These are phyloP conservation scores for Parapristionchus giblindavisi DNA, from an alignment of 2,888 invertebrate genomes.

Conservation along the genomic window DNA sequence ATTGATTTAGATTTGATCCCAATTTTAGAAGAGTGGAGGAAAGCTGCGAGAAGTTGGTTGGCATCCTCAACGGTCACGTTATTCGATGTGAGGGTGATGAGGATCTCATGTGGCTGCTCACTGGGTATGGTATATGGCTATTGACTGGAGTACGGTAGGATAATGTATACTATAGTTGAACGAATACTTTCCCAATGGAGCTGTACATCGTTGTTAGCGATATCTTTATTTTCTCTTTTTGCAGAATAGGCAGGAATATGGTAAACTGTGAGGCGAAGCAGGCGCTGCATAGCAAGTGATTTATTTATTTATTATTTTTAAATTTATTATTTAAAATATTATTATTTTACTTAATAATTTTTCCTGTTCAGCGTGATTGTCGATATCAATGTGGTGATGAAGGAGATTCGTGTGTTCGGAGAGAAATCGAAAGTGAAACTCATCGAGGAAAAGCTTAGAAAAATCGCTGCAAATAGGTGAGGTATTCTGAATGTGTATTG, in stretches of 20 bases:
- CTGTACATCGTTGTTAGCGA: too few species aligned
- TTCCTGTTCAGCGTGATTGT: slow-evolving; percentile 6
- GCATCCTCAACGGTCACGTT: slow-evolving; percentile 2
- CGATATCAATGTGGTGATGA: slow-evolving; percentile 9
- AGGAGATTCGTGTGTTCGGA: slow-evolving; percentile 27
- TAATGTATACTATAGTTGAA: too few species aligned
- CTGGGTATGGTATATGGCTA: slow-evolving; percentile 5
- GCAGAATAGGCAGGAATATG: slow-evolving; percentile 22
- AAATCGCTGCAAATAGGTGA: slow-evolving; percentile 1
- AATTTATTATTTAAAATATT: not conserved
- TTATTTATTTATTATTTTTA: too few species aligned
- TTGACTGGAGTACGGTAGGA: not conserved
- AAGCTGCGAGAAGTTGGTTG: not conserved
- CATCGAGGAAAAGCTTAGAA: not conserved
- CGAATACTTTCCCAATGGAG: too few species aligned
- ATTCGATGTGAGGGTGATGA: slow-evolving; percentile 4
- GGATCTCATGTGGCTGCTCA: slow-evolving; percentile 13
- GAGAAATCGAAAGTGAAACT: not conserved
- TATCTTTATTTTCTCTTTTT: too few species aligned
- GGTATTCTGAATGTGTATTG: not conserved
- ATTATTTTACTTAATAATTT: not conserved
- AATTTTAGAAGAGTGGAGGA: slow-evolving; percentile 11
- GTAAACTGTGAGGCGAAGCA: slow-evolving; percentile 6
- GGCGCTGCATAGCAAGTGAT: not conserved
- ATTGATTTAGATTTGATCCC: not conserved